Conservation (phyloP, 2,888 invertebrate species). For the Onthophagus sagittarius region DNA sequence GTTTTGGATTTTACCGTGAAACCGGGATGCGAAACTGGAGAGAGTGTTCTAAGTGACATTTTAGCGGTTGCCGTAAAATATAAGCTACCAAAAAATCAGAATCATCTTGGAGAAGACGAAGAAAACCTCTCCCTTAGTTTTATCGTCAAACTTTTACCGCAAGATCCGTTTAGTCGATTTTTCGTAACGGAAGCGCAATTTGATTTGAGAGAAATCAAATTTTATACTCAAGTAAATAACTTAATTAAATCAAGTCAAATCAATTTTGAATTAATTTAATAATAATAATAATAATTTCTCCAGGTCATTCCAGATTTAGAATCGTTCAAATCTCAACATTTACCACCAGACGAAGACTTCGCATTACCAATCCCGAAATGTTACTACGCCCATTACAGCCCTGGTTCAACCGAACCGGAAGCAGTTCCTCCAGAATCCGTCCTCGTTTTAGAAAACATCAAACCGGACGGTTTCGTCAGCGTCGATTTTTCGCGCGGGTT, state of each 20-base stretch:
- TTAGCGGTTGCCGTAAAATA: conserved; percentile 72
- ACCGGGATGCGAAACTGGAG: conserved; percentile 61
- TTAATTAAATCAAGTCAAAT: not conserved
- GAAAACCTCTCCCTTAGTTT: conserved; percentile 49
- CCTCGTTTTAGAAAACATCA: conserved; percentile 72
- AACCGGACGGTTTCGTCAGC: conserved; percentile 60
- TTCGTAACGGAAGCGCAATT: conserved; percentile 82
- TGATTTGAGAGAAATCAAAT: conserved; percentile 76
- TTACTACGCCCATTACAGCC: conserved; percentile 62
- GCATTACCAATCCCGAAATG: conserved; percentile 66
- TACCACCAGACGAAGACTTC: conserved; percentile 49
- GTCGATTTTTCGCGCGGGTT: conserved; percentile 69
- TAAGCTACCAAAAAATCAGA: conserved; percentile 43
- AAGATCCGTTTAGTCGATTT: conserved; percentile 73
- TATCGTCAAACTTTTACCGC: conserved; percentile 72
- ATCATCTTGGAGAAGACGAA: conserved; percentile 22
- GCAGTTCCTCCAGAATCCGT: conserved; percentile 59
- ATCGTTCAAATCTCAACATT: conserved; percentile 54
- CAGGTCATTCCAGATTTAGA: conserved; percentile 69
- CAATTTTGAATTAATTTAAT: not conserved
- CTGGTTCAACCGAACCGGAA: conserved; percentile 46
- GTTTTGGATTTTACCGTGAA: conserved; percentile 54
- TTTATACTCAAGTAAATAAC: conserved; percentile 68
- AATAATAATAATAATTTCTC: conserved; percentile 29
- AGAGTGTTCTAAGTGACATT: conserved; percentile 73